Evolutionary conservation across 2,888 invertebrate species (phyloP).

Genomic region (Agonopterix arenella): DNA sequence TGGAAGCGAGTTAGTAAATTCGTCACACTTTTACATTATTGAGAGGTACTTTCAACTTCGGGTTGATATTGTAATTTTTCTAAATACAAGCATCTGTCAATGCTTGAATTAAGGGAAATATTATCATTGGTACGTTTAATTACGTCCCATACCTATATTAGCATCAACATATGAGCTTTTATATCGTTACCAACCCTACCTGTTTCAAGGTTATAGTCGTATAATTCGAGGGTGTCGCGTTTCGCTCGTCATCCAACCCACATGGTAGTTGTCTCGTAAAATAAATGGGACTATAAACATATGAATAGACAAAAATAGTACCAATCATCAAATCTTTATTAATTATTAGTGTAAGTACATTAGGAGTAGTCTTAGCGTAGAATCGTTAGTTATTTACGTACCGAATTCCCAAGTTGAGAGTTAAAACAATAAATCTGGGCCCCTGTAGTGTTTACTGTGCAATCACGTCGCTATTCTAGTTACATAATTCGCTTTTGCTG

Average conservation of each 20-base stretch:
- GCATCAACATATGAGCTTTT: conserved; percentile 18
- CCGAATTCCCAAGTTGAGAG: conserved; percentile 31
- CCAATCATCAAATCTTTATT: conserved; percentile 7
- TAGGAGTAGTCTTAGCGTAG: conserved; percentile 1
- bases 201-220: conserved; percentile 19
- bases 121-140: conserved; percentile 12
- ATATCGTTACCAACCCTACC: conserved; percentile 22
- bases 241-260: conserved; percentile 20
- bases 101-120: conserved; percentile 5
- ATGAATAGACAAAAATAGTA: too few relatives aligned
- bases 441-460: conserved; percentile 44
- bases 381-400: conserved; percentile 21
- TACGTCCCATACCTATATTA: conserved; percentile 10
- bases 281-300: conserved; percentile 21
- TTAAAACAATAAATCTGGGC: conserved; percentile 44
- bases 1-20: too few relatives aligned
- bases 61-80: too few relatives aligned
- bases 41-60: too few relatives aligned
- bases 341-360: conserved; percentile 5
- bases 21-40: too few relatives aligned
- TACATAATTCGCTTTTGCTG: conserved; percentile 54
- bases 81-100: too few relatives aligned
- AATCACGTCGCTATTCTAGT: conserved; percentile 52
- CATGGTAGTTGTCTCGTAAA: conserved; percentile 17
- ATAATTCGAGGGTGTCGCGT: conserved; percentile 23